These are phyloP conservation scores for Magallana ariakensis DNA, from an alignment of 1,140 invertebrate species.

Conservation along the genomic window DNA sequence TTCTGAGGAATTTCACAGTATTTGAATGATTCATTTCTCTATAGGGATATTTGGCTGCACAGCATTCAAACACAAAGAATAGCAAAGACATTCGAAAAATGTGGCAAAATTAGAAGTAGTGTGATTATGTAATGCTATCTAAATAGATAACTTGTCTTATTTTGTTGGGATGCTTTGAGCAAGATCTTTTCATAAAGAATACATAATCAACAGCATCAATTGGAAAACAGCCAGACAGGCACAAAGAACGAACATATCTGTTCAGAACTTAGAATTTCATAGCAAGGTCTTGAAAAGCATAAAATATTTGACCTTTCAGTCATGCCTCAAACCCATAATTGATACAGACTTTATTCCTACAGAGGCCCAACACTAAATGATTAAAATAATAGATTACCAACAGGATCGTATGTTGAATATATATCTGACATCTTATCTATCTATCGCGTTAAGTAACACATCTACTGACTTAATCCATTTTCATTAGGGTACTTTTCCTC, in stretches of 20 bases:
- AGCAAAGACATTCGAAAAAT: slow-evolving; percentile 2
- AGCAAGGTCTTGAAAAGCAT: slow-evolving; percentile 4
- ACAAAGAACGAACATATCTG: slow-evolving; percentile 10
- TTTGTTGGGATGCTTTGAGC: background rate
- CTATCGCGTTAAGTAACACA: background rate
- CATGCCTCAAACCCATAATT: background rate
- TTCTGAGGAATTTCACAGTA: slow-evolving; percentile 25
- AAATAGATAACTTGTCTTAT: background rate
- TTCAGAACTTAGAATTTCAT: slow-evolving; percentile 20
- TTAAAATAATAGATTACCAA: background rate
- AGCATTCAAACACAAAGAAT: slow-evolving; percentile 15
- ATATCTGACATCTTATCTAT: background rate
- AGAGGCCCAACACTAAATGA: background rate
- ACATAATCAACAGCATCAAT: slow-evolving; percentile 29
- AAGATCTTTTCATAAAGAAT: slow-evolving; percentile 20
- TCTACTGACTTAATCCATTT: background rate
- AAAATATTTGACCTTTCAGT: background rate
- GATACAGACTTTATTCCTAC: background rate
- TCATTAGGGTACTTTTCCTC: background rate
- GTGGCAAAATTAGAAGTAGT: slow-evolving; percentile 20
- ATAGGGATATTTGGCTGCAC: background rate
- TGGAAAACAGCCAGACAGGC: slow-evolving; percentile 2
- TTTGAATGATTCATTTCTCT: background rate
- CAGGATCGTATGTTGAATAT: background rate
- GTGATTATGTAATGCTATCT: slow-evolving; percentile 30